phyloP scores from a whole-genome alignment of 2,113 vertebrate genomes.

The Neogobius melanostomus region DNA sequence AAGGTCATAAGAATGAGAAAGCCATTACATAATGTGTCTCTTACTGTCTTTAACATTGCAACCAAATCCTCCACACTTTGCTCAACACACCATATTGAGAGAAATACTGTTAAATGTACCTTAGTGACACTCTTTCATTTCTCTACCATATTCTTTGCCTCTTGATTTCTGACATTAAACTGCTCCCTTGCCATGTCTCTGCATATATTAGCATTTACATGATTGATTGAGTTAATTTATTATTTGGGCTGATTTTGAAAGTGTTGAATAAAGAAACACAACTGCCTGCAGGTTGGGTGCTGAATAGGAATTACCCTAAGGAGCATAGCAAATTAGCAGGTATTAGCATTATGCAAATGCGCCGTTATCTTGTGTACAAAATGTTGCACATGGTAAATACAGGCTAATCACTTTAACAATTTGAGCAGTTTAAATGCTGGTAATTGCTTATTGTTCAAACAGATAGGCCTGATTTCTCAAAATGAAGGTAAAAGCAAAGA shows the following conservation, averaged over 20 bases:
- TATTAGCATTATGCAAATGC: constrained; percentile 80
- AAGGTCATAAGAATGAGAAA: constrained; percentile 17
- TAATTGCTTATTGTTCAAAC: constrained; percentile 73
- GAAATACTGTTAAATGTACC: constrained; percentile 36
- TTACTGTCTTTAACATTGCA: constrained; percentile 24
- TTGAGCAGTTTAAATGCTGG: constrained; percentile 73
- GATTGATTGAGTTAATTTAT: constrained; percentile 76
- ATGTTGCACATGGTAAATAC: constrained; percentile 76
- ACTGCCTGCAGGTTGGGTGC: constrained; percentile 63
- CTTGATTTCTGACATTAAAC: constrained; percentile 71
- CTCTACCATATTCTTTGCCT: constrained; percentile 45
- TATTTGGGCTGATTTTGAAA: constrained; percentile 64
- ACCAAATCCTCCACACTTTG: constrained; percentile 18
- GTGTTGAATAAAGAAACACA: constrained; percentile 27
- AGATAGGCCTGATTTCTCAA: constrained; percentile 47
- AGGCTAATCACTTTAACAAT: constrained; percentile 72
- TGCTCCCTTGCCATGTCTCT: constrained; percentile 59
- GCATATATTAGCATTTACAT: constrained; percentile 78
- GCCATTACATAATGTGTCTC: constrained; percentile 43
- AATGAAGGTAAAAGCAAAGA: constrained; percentile 23
- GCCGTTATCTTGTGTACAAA: constrained; percentile 76
- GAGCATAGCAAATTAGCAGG: constrained; percentile 73
- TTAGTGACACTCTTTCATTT: constrained; percentile 21
- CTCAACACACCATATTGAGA: constrained; percentile 30
- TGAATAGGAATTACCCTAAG: constrained; percentile 69